A percentile compares a stretch with the other conserved stretches of the same genome.
Evolutionary conservation across 2,888 invertebrate genomes (phyloP).

Genomic region (Ctena decussata): DNA sequence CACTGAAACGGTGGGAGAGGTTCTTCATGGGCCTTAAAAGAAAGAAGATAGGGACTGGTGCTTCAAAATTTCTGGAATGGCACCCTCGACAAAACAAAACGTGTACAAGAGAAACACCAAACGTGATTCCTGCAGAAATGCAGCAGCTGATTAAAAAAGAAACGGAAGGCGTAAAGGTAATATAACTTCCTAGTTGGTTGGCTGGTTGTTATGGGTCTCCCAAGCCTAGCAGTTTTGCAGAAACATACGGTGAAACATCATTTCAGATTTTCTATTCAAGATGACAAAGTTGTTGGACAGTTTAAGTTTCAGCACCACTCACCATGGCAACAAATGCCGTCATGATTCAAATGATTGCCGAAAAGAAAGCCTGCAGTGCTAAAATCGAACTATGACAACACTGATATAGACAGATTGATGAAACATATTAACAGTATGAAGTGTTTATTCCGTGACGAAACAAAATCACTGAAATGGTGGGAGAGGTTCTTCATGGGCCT

Average conservation of each 20-base stretch:
- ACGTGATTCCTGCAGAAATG: background rate
- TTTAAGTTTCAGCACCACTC: background rate
- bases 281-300: background rate
- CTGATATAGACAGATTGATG: background rate
- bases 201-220: no score
- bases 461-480: background rate
- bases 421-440: background rate
- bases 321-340: background rate
- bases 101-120: background rate
- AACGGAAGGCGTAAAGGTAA: background rate
- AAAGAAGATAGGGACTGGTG: background rate
- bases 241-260: background rate
- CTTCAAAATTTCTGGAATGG: background rate
- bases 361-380: background rate
- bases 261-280: background rate
- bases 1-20: background rate
- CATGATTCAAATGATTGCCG: background rate
- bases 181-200: no score
- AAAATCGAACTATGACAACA: background rate
- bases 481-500: background rate
- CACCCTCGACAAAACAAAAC: background rate
- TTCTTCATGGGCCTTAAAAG: background rate
- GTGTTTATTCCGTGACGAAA: background rate
- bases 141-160: background rate
- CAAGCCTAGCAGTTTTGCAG: background rate